Percentiles rank a stretch among this genome's conserved stretches.
These are phyloP conservation scores for Colletes latitarsis DNA, from an alignment of 1,140 invertebrate species.

Conservation along the genomic window DNA sequence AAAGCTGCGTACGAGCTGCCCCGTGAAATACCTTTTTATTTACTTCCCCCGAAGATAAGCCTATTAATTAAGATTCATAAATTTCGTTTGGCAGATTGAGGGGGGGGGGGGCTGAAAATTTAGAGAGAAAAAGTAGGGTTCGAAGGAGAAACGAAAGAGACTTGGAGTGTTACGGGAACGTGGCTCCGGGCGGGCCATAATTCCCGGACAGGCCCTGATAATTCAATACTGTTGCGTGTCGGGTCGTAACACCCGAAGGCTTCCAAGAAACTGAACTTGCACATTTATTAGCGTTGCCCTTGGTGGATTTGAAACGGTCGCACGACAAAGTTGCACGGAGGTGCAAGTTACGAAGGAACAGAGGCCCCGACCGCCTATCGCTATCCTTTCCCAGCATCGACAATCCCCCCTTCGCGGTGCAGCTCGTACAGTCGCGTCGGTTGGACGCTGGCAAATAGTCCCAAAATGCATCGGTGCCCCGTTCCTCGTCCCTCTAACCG, in stretches of 20 bases:
- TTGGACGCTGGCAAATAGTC: slow-evolving; percentile 72
- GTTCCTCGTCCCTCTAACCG: slow-evolving; percentile 64
- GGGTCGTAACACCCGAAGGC: not conserved
- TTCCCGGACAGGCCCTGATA: not conserved
- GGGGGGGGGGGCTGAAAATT: too few species aligned
- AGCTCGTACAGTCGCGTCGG: slow-evolving; percentile 18
- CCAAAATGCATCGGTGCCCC: slow-evolving; percentile 76
- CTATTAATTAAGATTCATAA: too few species aligned
- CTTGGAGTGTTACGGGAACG: too few species aligned
- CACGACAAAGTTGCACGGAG: slow-evolving; percentile 8
- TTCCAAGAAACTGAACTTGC: not conserved
- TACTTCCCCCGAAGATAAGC: too few species aligned
- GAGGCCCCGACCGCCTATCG: slow-evolving; percentile 14
- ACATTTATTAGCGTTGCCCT: not conserved
- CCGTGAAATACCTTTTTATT: not conserved
- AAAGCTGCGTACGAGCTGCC: not conserved
- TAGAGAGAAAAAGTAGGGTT: too few species aligned
- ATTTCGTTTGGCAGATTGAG: too few species aligned
- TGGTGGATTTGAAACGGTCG: not conserved
- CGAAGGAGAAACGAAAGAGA: too few species aligned
- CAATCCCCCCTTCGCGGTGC: slow-evolving; percentile 27
- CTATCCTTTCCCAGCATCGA: slow-evolving; percentile 28
- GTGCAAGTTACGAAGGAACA: not conserved
- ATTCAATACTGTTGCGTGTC: not conserved
- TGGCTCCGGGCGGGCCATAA: not conserved